A percentile compares a stretch with the other conserved stretches of the same genome.
Conservation (phyloP, 2,888 invertebrate genomes). For the Idaea biselata region DNA sequence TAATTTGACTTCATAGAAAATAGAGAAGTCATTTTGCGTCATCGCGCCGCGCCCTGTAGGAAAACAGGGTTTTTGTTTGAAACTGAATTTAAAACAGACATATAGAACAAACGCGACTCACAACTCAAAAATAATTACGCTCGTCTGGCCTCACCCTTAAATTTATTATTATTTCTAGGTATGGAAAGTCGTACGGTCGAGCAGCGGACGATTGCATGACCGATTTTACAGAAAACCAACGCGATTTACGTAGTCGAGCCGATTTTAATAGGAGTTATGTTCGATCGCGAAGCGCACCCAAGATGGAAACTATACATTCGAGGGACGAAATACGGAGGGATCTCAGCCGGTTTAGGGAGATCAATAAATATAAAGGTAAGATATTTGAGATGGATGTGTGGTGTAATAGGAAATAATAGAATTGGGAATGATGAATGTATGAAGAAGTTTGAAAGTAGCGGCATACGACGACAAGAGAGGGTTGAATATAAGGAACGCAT, state of each 20-base stretch:
- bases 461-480: background rate
- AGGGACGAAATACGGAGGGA: conserved; percentile 78
- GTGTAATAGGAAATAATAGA: too few species aligned
- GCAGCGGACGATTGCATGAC: conserved; percentile 82
- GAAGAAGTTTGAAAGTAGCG: too few species aligned
- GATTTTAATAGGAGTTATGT: conserved; percentile 68
- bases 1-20: too few species aligned
- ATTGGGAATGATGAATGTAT: too few species aligned
- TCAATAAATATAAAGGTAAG: conserved; percentile 77
- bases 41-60: too few species aligned
- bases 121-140: background rate
- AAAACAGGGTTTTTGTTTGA: too few species aligned
- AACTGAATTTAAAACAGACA: too few species aligned
- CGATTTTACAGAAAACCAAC: conserved; percentile 75
- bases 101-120: too few species aligned
- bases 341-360: conserved; percentile 74
- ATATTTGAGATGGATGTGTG: background rate
- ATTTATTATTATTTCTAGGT: conserved; percentile 40
- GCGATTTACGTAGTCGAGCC: conserved; percentile 61
- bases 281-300: conserved; percentile 78
- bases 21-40: too few species aligned
- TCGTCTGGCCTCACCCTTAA: background rate
- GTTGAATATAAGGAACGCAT: too few species aligned
- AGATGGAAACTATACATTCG: conserved; percentile 78
- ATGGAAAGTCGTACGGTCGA: conserved; percentile 80